Evolutionary conservation across 2,797 vertebrate species (phyloP), one percentile per base, ranked within the genome.

Genomic region (Nannoperca australis): DNA sequence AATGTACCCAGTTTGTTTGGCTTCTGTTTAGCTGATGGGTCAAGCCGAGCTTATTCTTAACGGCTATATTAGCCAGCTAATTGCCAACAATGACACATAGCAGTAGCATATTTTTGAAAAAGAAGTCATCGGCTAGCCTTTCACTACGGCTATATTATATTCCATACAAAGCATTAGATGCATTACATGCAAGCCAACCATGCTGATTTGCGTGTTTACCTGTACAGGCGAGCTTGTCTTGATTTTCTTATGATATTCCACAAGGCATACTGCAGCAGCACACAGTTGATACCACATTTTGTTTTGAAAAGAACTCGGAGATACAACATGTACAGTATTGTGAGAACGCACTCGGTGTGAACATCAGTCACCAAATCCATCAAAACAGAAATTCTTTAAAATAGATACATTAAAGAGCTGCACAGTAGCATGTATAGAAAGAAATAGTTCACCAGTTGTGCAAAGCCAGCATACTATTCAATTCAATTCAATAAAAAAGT

Each of bases 361-460:
- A 40, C 30, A 59, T 49, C 30, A 59, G 8, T 68, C 64, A 58
- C 32, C 36, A 22, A 63, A 73, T 47, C 30, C 3, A 68, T 69
- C 27, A 69, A 68, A 49, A 71, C 7, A 58, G n/a, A 45, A 61
- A 34, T 42, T 34, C 8, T 20, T 32, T 20, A 24, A 14, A 65
- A 54, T n/a, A 11, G 24, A 56, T 14, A 71, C 8, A 20, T 50
- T 42, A 5, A 45, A 36, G 42, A 34, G 5, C 32, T 56, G 34
- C 38, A 66, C 13, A 45, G 5, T 18, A 24, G 40, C 12, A 69
- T 36, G 42, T 17, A 40, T 36, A 32, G 27, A 62, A 27, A 56
- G 18, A 65, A 50, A 20, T 2, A 20, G 12, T 14, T 53, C 3
- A 54, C 11, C 2, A n/a, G 24, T 38, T 42, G 22, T 30, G 22